Evolutionary conservation across 2,797 vertebrate species (phyloP).

Genomic region (Rousettus madagascariensis): DNA sequence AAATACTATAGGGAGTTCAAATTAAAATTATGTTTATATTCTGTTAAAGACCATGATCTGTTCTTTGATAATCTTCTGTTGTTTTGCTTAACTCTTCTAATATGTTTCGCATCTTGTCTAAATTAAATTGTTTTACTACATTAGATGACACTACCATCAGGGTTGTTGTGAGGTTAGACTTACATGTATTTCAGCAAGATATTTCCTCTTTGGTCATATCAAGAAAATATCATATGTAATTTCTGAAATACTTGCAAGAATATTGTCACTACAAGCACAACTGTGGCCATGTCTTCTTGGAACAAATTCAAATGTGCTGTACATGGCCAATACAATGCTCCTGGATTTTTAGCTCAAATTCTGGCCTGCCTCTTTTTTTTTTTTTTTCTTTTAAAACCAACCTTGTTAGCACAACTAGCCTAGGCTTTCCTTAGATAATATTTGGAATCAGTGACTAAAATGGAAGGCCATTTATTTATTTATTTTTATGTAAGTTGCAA

Average conservation of each 20-base stretch:
- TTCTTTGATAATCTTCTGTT: constrained; percentile 28
- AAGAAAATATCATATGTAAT: not conserved
- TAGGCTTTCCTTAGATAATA: not conserved
- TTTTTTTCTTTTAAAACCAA: not conserved
- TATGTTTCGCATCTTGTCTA: constrained; percentile 12
- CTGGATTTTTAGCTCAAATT: not conserved
- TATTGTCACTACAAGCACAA: not conserved
- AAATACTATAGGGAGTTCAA: not conserved
- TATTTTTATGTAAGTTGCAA: not conserved
- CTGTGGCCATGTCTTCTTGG: not conserved
- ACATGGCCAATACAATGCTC: not conserved
- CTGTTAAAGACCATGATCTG: not conserved
- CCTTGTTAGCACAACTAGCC: not conserved
- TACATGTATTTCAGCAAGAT: not conserved
- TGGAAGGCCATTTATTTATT: not conserved
- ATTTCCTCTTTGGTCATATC: not conserved
- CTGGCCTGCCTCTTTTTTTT: not conserved
- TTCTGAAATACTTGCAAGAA: constrained; percentile 15
- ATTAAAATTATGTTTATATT: constrained; percentile 43
- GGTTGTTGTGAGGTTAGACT: constrained; percentile 2
- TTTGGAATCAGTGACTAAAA: not conserved
- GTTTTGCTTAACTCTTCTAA: constrained; percentile 25
- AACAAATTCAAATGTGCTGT: not conserved
- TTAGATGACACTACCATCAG: not conserved
- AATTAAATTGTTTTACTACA: constrained; percentile 4